A percentile compares a stretch with the other conserved stretches of the same genome.
Conservation (phyloP, 1,140 invertebrate species). For the Dendroctonus valens region DNA sequence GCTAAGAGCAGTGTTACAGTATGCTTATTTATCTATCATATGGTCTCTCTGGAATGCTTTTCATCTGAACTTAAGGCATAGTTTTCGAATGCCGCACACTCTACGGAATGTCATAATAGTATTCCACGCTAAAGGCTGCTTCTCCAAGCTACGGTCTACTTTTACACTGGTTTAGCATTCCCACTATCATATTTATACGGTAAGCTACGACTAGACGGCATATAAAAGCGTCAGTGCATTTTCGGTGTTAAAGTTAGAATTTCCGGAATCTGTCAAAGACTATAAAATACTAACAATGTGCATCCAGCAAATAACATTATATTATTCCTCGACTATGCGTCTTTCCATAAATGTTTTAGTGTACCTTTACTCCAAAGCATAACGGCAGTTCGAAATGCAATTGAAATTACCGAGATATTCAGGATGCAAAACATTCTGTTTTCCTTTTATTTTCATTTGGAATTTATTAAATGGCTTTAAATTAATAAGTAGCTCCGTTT, state of each 20-base stretch:
- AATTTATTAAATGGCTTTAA: too few species aligned
- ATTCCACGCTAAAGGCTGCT: slow-evolving; percentile 37
- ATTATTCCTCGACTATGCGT: too few species aligned
- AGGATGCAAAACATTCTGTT: too few species aligned
- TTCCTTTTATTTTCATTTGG: too few species aligned
- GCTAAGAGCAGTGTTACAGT: slow-evolving; percentile 9
- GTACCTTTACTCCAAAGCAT: too few species aligned
- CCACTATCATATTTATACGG: slow-evolving; percentile 18
- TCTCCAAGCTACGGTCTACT: slow-evolving; percentile 18
- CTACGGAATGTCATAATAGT: slow-evolving; percentile 49
- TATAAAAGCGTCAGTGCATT: slow-evolving; percentile 13
- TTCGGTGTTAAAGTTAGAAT: slow-evolving; percentile 19
- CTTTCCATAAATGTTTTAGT: too few species aligned
- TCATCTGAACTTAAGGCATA: slow-evolving; percentile 51
- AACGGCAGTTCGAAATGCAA: too few species aligned
- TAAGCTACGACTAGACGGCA: not conserved
- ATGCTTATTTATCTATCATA: slow-evolving; percentile 48
- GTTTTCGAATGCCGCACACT: slow-evolving; percentile 48
- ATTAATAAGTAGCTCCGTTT: too few species aligned
- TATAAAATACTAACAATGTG: not conserved
- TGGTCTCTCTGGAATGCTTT: slow-evolving; percentile 49
- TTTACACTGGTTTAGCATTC: slow-evolving; percentile 32
- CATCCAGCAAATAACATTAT: too few species aligned
- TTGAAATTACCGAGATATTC: too few species aligned
- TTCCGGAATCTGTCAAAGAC: slow-evolving; percentile 21